Evolutionary conservation across 2,888 invertebrate genomes (phyloP).

Genomic region (Herminia tarsipennalis): DNA sequence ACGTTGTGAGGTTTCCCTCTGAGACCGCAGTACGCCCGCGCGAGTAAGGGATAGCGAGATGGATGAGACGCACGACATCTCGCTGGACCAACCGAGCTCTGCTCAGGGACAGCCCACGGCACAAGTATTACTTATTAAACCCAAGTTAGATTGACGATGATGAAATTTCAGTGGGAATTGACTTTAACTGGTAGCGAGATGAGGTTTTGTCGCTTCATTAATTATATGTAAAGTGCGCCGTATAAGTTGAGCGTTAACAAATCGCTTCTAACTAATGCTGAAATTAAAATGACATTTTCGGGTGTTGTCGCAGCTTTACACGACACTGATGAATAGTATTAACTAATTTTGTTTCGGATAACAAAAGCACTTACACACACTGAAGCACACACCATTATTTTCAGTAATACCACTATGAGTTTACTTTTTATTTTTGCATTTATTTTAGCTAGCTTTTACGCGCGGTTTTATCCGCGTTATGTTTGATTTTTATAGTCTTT

Average conservation of each 20-base stretch:
- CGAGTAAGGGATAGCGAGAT: constrained; percentile 71
- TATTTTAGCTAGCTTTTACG: too few species aligned
- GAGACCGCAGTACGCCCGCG: constrained; percentile 67
- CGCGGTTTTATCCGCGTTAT: too few species aligned
- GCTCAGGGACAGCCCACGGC: constrained; percentile 77
- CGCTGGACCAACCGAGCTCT: constrained; percentile 68
- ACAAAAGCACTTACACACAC: too few species aligned
- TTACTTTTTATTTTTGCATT: too few species aligned
- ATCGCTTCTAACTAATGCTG: constrained; percentile 38
- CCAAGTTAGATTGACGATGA: constrained; percentile 82
- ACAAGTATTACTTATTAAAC: constrained; percentile 80
- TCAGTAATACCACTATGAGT: too few species aligned
- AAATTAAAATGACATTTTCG: not conserved
- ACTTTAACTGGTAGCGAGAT: constrained; percentile 77
- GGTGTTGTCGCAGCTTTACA: constrained; percentile 15
- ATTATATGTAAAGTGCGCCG: constrained; percentile 60
- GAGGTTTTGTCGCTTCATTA: constrained; percentile 76
- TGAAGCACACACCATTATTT: too few species aligned
- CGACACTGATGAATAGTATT: constrained; percentile 27
- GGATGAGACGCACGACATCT: constrained; percentile 75
- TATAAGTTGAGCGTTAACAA: constrained; percentile 45
- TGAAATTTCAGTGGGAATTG: constrained; percentile 85
- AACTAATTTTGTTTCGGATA: too few species aligned
- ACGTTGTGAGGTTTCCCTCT: constrained; percentile 65
- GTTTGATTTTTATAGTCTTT: too few species aligned